These are phyloP conservation scores for Sipunculus nudus DNA, from an alignment of 2,888 invertebrate species.

Conservation along the genomic window DNA sequence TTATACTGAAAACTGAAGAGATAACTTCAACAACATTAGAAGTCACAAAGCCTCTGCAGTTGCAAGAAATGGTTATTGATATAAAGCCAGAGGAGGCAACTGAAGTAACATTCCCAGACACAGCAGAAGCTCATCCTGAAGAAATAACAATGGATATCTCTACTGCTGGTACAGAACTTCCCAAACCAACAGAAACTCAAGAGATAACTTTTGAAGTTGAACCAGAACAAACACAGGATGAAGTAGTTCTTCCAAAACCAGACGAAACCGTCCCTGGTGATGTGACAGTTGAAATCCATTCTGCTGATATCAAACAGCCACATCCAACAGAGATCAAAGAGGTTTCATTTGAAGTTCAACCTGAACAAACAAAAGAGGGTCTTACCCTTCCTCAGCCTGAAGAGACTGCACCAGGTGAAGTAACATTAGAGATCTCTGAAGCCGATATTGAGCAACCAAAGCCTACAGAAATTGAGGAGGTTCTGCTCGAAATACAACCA, in stretches of 20 bases:
- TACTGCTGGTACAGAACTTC: neutral
- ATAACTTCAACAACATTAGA: too few species aligned
- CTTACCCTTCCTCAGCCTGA: too few species aligned
- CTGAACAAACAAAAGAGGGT: conserved; percentile 2
- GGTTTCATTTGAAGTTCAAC: conserved; percentile 1
- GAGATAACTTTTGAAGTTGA: neutral
- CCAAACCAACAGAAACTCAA: neutral
- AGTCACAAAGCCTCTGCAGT: conserved; percentile 1
- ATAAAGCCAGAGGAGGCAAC: conserved; percentile 3
- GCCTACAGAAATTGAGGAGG: too few species aligned
- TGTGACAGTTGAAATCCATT: conserved; percentile 2
- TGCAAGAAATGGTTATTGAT: too few species aligned
- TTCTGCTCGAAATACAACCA: too few species aligned
- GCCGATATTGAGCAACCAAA: too few species aligned
- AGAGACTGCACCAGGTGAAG: too few species aligned
- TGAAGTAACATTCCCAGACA: too few species aligned
- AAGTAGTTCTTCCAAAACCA: neutral
- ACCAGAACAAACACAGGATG: neutral
- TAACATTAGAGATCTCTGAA: too few species aligned
- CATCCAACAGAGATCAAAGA: neutral
- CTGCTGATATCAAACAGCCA: neutral
- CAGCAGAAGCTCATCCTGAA: too few species aligned
- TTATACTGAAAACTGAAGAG: too few species aligned
- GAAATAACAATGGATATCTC: too few species aligned
- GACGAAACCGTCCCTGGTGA: neutral